Evolutionary conservation across 1,140 invertebrate genomes (phyloP).

Genomic region (Parapsyche elsis): DNA sequence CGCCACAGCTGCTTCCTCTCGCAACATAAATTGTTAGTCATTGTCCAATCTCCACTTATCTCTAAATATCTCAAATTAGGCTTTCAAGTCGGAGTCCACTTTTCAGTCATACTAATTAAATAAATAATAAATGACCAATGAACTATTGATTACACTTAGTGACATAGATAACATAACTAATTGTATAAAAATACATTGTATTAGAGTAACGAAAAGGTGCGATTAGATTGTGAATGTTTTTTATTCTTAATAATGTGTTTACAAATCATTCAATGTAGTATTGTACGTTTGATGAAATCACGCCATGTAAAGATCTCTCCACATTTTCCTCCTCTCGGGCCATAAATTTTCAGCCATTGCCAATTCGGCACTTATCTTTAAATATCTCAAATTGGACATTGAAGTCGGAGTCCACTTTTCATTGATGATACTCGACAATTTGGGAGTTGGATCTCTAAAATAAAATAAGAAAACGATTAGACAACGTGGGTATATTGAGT

Average conservation of each 20-base stretch:
- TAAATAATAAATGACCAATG: no score
- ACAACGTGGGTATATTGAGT: no score
- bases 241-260: not conserved
- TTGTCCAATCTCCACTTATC: conserved; percentile 26
- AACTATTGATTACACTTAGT: no score
- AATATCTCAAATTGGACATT: conserved; percentile 6
- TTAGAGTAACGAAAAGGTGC: no score
- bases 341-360: conserved; percentile 10
- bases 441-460: conserved; percentile 49
- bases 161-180: no score
- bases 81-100: conserved; percentile 39
- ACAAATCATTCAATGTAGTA: not conserved
- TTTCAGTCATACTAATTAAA: conserved; percentile 38
- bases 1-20: conserved; percentile 44
- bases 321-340: conserved; percentile 41
- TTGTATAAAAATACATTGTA: no score
- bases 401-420: conserved; percentile 43
- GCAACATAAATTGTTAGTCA: not conserved
- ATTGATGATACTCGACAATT: conserved; percentile 21
- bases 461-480: not conserved
- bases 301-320: conserved; percentile 2
- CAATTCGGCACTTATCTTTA: conserved; percentile 40
- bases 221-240: no score
- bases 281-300: not conserved
- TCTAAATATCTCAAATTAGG: conserved; percentile 23